Conservation (phyloP, 2,797 vertebrate genomes). For the Percopsis omiscomaycus region DNA sequence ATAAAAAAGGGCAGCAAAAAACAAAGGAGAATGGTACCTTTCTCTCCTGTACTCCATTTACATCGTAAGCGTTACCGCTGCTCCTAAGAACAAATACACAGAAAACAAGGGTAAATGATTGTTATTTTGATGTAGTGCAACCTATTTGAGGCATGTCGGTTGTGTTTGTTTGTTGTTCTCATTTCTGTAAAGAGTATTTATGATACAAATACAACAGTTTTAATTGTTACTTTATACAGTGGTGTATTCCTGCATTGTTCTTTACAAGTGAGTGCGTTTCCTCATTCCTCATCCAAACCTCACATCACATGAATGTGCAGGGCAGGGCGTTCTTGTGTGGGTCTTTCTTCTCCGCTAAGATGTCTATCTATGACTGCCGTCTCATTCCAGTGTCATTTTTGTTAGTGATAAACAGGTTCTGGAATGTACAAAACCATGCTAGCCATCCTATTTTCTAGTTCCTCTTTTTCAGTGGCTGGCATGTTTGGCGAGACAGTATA, state of each 20-base stretch:
- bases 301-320: background rate
- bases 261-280: no score
- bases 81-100: conserved; percentile 46
- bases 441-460: conserved; percentile 5
- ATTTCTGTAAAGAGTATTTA: no score
- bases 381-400: conserved; percentile 16
- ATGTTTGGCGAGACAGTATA: conserved; percentile 29
- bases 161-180: background rate
- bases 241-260: no score
- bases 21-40: background rate
- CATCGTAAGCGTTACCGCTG: conserved; percentile 40
- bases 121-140: background rate
- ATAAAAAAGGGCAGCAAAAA: background rate
- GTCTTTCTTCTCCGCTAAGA: background rate
- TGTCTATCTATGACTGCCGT: conserved; percentile 12
- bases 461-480: conserved; percentile 20
- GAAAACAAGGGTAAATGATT: conserved; percentile 1
- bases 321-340: background rate
- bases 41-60: conserved; percentile 51
- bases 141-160: background rate
- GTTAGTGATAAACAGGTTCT: conserved; percentile 17
- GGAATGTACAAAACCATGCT: conserved; percentile 34
- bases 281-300: no score
- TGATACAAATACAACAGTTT: no score
- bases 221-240: no score